Base-by-base conservation (phyloP, 2,888 invertebrate species). In the Clitarchus hookeri region DNA sequence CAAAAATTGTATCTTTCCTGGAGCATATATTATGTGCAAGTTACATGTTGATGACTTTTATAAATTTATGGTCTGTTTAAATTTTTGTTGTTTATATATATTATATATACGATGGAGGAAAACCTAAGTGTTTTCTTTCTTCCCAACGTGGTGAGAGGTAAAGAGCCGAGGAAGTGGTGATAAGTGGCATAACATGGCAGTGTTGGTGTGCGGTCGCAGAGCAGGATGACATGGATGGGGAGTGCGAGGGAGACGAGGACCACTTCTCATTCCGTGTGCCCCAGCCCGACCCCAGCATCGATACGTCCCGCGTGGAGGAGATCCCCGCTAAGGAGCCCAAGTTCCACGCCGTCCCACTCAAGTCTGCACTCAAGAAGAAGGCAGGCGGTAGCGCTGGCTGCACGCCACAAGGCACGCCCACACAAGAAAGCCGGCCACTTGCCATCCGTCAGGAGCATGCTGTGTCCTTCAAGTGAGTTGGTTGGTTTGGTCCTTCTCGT, bases 321-420 rank as follows among this genome's bases (percentile, higher is more conserved):
- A 97, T 98, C 90, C 97, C 97, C 89, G 97, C 98, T 87, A 97
- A 97, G 92, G 97, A 98, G 93, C 98, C 97, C 80, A 95, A 96
- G 90, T 96, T 97, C 92, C 96, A 97, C 92, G 97, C 97, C 89
- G 95, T 97, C 93, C 98, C 98, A 88, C 94, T 97, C 88, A 98
- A 98, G 92, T 97, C 97, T 85, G 98, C 98, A 88, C 93, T 98
- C 89, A 98, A 98, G 93, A 98, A 97, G 92, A 95, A 96, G 84
- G 89, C 88, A 53, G 92, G 92, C 78, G 89, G 90, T 48, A 94
- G 94, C 89, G 94, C 94, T 6, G 93, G 95, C 85, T 96, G 95
- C 77, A 93, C 94, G 44, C 93, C 93, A 11, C 94, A 94, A 88
- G 93, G 93, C 87, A 96, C 97, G 87, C 95, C 95, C 86, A 95